These are phyloP conservation scores for Papilio helenus DNA, from an alignment of 1,140 invertebrate genomes.

Conservation along the genomic window DNA sequence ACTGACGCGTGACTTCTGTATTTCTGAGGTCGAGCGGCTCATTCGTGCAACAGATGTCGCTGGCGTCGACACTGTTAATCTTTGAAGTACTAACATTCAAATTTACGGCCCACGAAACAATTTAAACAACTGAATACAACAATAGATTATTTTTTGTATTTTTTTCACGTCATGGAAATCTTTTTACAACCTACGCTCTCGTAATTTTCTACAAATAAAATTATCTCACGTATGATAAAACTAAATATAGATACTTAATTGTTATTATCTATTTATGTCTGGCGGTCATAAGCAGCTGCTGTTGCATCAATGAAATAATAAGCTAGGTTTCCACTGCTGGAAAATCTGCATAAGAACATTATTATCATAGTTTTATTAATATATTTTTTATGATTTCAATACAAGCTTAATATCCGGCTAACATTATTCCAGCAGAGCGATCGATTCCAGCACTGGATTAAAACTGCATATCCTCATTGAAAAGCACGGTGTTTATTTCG, in stretches of 20 bases:
- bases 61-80: too few species aligned
- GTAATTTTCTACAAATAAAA: slow-evolving; percentile 14
- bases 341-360: background rate
- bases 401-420: too few species aligned
- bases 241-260: background rate
- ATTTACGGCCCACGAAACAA: background rate
- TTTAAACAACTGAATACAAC: background rate
- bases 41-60: too few species aligned
- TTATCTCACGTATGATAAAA: background rate
- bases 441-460: too few species aligned
- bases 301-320: background rate
- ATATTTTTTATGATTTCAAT: too few species aligned
- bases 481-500: too few species aligned
- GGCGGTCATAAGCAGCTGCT: background rate
- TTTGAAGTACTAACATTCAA: background rate
- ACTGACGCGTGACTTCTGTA: too few species aligned
- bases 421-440: too few species aligned
- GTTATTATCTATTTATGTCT: background rate
- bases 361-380: too few species aligned
- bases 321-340: background rate
- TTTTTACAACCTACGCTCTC: slow-evolving; percentile 8
- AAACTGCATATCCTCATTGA: too few species aligned
- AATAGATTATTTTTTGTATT: background rate
- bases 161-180: slow-evolving; percentile 12
- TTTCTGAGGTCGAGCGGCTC: too few species aligned